phyloP scores from a whole-genome alignment of 2,113 vertebrate species.

The Anguilla rostrata region DNA sequence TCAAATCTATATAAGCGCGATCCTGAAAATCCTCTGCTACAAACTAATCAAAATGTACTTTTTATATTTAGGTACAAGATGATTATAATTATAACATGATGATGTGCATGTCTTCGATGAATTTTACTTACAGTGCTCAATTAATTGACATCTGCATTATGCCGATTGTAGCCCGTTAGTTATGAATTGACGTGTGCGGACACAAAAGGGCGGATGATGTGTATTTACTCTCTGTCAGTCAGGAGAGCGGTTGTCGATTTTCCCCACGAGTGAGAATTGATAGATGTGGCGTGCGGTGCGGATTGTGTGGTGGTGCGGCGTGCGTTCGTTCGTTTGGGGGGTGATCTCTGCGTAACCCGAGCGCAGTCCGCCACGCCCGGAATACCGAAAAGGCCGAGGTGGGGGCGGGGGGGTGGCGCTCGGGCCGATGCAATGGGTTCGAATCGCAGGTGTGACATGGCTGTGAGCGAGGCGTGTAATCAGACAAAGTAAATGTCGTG shows the following conservation, averaged over 20 bases:
- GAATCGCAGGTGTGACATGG: neutral
- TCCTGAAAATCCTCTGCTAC: neutral
- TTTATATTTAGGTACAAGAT: neutral
- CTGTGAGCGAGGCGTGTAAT: neutral
- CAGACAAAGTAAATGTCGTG: too few species aligned
- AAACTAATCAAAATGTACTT: neutral
- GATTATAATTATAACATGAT: neutral
- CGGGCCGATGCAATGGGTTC: neutral
- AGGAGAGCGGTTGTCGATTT: neutral
- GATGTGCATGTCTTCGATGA: neutral
- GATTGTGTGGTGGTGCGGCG: neutral
- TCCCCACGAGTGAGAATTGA: neutral
- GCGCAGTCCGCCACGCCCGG: neutral
- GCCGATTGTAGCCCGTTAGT: neutral
- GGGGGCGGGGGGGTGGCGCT: neutral
- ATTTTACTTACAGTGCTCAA: neutral
- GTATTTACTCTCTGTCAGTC: neutral
- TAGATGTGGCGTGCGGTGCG: neutral
- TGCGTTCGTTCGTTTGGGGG: neutral
- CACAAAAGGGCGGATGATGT: constrained; percentile 5
- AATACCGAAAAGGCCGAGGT: neutral
- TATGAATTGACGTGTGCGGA: neutral
- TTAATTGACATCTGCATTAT: neutral
- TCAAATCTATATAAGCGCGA: neutral
- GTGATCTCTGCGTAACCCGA: neutral